These are phyloP conservation scores for Musca vetustissima DNA, from an alignment of 1,140 invertebrate genomes.

Conservation along the genomic window DNA sequence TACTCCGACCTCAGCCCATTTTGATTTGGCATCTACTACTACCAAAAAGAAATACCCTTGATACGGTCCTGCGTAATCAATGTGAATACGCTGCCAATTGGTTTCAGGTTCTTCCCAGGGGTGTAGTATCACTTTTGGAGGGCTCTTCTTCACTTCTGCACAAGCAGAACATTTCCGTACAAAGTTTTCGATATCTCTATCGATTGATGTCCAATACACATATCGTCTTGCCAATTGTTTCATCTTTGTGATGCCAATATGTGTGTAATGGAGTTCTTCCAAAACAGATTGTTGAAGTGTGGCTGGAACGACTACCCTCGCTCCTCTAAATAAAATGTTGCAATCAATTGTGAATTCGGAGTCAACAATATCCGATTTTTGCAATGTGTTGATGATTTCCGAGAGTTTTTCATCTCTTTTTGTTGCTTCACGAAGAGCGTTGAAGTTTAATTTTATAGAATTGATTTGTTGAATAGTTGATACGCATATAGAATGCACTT, in stretches of 20 bases:
- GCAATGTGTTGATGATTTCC: too few relatives aligned
- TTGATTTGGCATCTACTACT: not conserved
- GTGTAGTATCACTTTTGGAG: not conserved
- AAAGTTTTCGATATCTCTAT: not conserved
- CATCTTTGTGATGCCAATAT: too few relatives aligned
- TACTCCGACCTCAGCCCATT: not conserved
- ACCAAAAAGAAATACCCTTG: not conserved
- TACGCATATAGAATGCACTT: not conserved
- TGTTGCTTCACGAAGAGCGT: conserved; percentile 1
- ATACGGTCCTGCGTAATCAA: not conserved
- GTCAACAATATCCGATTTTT: too few relatives aligned
- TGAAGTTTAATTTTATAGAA: conserved; percentile 3
- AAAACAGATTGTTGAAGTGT: too few relatives aligned
- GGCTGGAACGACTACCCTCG: too few relatives aligned
- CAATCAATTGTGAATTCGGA: too few relatives aligned
- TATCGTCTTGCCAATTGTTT: not conserved
- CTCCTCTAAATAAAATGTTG: too few relatives aligned
- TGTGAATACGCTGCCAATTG: not conserved
- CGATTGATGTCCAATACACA: not conserved
- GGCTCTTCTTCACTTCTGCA: not conserved
- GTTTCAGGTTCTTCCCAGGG: not conserved
- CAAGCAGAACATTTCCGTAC: not conserved
- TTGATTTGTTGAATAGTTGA: not conserved
- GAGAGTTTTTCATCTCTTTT: too few relatives aligned
- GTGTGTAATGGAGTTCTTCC: too few relatives aligned